Evolutionary conservation across 2,888 invertebrate species (phyloP).

Genomic region (Halictus ligatus): DNA sequence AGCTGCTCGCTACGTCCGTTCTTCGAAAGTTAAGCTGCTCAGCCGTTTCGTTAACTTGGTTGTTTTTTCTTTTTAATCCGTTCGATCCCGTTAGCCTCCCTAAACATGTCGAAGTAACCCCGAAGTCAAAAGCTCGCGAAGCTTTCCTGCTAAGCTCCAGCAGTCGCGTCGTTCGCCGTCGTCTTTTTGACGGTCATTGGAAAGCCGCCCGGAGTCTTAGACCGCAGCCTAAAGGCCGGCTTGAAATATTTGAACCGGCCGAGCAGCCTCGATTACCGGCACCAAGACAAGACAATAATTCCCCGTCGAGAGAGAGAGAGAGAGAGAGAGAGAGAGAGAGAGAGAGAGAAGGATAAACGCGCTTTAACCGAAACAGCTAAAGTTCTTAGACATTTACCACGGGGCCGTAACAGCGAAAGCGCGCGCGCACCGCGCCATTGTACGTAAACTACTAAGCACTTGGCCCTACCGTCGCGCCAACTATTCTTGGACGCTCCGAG

Average conservation of each 20-base stretch:
- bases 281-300: conserved; percentile 54
- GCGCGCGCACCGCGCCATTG: conserved; percentile 41
- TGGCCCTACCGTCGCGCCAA: conserved; percentile 44
- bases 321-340: too few relatives aligned
- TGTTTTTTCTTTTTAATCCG: not conserved
- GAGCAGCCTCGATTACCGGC: conserved; percentile 2
- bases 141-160: not conserved
- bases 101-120: not conserved
- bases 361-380: conserved; percentile 53
- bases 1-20: not conserved
- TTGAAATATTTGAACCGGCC: not conserved
- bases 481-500: conserved; percentile 55
- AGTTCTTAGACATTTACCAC: conserved; percentile 60
- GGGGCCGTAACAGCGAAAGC: conserved; percentile 51
- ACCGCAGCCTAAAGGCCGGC: not conserved
- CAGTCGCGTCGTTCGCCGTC: not conserved
- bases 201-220: not conserved
- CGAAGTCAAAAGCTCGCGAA: not conserved
- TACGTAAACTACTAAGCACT: conserved; percentile 44
- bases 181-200: not conserved
- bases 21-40: not conserved
- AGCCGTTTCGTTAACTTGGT: not conserved
- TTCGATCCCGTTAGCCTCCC: not conserved
- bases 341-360: conserved; percentile 34
- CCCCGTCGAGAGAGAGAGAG: conserved; percentile 18